Evolutionary conservation across 2,888 invertebrate genomes (phyloP), one percentile per base, ranked within the genome.

Genomic region (Quadriops clusia): DNA sequence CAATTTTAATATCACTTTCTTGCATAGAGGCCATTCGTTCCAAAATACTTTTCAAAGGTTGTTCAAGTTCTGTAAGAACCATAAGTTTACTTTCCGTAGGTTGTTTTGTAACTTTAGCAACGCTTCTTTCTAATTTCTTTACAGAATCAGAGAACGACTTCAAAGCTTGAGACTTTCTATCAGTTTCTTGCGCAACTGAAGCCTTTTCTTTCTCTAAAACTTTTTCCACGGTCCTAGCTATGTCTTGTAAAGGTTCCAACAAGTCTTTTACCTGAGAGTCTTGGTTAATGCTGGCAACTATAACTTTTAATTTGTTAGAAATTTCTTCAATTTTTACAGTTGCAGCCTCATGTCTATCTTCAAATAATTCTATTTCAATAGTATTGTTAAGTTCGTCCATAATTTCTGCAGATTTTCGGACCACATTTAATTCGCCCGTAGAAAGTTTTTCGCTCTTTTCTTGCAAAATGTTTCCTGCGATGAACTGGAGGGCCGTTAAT

Each of bases 191-290:
- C 7, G 21, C 24, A 32, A 30, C 31, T 20, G 18, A 23, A 23
- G 26, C 17, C 20, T 28, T 40, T 28, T 42, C 45, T 37, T 47
- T 49, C 20, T 53, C 52, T 17, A 45, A 30, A 6, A 47, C 40
- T 31, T 53, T 58, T 17, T 50, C 51, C 4, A 53, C 37, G 24
- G 43, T 51, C 30, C 44, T 44, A 4, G 46, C 39, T 3, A 61
- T 53, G 32, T 60, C 60, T 11, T 60, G 58, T 3, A 60, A 37
- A 2, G 65, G 60, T 35, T 63, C 58, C 16, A 55, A 44, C 24
- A 60, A 50, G 34, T 54, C 55, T 42, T 58, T 58, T n/a, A 56
- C 47, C 27, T 49, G 48, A 2, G 59, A 60, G 27, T 60, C 60
- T 38, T 56, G 51, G 34, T 60, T 60, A 8, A 60, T 53, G 36